Base-by-base conservation (phyloP, 1,140 invertebrate species). In the Drosophila watanabei region DNA sequence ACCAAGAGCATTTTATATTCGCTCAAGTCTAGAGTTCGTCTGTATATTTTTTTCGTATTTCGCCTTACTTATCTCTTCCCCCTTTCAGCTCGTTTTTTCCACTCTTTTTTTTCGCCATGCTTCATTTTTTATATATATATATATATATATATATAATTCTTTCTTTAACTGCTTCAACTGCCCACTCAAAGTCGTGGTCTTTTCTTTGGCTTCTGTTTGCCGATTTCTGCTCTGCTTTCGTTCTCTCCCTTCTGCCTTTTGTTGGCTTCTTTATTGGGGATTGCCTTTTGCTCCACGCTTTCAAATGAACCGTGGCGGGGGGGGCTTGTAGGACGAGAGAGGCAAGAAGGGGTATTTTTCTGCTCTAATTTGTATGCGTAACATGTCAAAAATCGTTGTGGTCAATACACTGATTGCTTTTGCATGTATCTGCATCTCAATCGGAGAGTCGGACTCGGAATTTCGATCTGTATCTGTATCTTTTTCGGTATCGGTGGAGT, bases 401-500 rank as follows among this genome's bases (percentile, higher is more conserved):
- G 89, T 91, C 89, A 91, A 91, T 91, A 91, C 84, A 80, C 89
- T 88, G 89, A 91, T 91, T 91, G 89, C 89, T 92, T 91, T 92
- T 91, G 70, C 88, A 88, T 91, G 88, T 91, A 87, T 54, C 63
- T 54, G 33, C 79, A 75, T 75, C 41, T 54, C 56, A 61, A 71
- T 71, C 52, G 52, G 52, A 14, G 30, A 16, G 30, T 35, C 51
- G 3, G 52, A 35, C 32, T 69, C 35, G 35, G 59, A 59, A 59
- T 70, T 24, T 66, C 24, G 24, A 24, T 24, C 32, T 9, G 49
- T 39, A 70, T 45, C 51, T 58, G 65, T 35, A 72, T 45, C 64
- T 54, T 59, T 57, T 45, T 65, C 58, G 63, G 58, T 66, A 63
- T 66, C 68, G 8, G 8, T 37, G 35, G 68, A 71, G 68, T 71